A percentile compares a stretch with the other conserved stretches of the same genome.
These are phyloP conservation scores for Misgurnus mizolepis DNA, from an alignment of 2,113 vertebrate species.

Conservation along the genomic window DNA sequence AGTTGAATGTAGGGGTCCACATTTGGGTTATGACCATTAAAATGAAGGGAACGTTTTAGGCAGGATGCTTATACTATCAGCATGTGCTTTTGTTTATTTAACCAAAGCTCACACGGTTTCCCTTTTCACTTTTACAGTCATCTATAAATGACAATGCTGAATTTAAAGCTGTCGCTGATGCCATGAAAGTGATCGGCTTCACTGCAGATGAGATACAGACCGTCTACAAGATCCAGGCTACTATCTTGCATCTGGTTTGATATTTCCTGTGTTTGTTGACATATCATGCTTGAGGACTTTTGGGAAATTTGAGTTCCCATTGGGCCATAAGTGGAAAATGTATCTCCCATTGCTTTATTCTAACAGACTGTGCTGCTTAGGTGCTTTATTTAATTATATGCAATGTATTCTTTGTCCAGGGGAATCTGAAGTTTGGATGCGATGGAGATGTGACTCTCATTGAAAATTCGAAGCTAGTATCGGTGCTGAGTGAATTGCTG, in stretches of 20 bases:
- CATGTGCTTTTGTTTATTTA: slow-evolving; percentile 11
- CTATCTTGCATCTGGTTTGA: slow-evolving; percentile 92
- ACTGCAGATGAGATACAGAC: slow-evolving; percentile 93
- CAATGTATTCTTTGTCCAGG: slow-evolving; percentile 68
- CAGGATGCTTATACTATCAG: neutral
- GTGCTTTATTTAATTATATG: neutral
- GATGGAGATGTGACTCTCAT: slow-evolving; percentile 90
- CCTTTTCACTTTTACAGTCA: slow-evolving; percentile 71
- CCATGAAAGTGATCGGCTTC: slow-evolving; percentile 98
- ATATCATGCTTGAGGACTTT: neutral
- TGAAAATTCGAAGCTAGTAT: slow-evolving; percentile 84
- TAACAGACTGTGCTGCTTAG: too few species aligned
- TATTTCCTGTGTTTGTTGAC: slow-evolving; percentile 3
- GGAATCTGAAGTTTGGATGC: slow-evolving; percentile 87
- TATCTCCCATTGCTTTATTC: neutral
- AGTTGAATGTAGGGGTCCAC: neutral
- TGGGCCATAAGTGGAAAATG: neutral
- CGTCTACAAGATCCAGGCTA: slow-evolving; percentile 91
- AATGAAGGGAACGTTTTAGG: neutral
- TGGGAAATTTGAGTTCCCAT: too few species aligned
- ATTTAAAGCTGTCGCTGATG: slow-evolving; percentile 92
- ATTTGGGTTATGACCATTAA: neutral
- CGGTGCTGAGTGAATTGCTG: slow-evolving; percentile 81
- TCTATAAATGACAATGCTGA: slow-evolving; percentile 87
- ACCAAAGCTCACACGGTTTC: neutral